Evolutionary conservation across 2,113 vertebrate genomes (phyloP).

Genomic region (Nicator chloris): DNA sequence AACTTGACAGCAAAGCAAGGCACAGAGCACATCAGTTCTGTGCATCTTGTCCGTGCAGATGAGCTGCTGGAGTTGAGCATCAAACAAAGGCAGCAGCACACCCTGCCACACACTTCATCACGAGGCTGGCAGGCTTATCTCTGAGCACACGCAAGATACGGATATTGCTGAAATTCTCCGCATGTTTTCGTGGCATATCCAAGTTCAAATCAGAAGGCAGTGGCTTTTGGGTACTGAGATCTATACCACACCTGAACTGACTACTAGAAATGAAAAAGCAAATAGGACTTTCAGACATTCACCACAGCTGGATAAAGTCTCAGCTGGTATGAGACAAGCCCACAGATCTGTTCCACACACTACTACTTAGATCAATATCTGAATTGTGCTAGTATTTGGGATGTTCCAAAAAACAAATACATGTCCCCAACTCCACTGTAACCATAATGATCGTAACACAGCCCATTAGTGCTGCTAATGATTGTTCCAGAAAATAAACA

Average conservation of each 20-base stretch:
- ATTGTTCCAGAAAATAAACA: background rate
- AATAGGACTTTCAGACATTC: background rate
- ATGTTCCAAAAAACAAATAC: background rate
- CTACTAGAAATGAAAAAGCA: background rate
- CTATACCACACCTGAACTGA: background rate
- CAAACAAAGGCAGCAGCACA: background rate
- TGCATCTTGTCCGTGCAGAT: background rate
- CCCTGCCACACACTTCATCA: background rate
- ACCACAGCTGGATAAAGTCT: background rate
- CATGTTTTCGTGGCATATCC: background rate
- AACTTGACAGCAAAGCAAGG: background rate
- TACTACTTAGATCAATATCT: background rate
- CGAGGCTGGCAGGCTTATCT: background rate
- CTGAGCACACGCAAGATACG: rapidly evolving
- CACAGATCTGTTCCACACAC: background rate
- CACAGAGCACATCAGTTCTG: background rate
- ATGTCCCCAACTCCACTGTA: background rate
- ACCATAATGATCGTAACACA: background rate
- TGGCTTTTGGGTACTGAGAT: background rate
- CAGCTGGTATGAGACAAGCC: background rate
- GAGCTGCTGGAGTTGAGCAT: background rate
- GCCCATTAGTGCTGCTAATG: background rate
- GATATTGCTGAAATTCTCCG: background rate
- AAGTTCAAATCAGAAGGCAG: background rate
- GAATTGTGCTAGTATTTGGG: background rate